Base-by-base conservation (phyloP, 1,140 invertebrate species). In the Catajapyx aquilonaris region DNA sequence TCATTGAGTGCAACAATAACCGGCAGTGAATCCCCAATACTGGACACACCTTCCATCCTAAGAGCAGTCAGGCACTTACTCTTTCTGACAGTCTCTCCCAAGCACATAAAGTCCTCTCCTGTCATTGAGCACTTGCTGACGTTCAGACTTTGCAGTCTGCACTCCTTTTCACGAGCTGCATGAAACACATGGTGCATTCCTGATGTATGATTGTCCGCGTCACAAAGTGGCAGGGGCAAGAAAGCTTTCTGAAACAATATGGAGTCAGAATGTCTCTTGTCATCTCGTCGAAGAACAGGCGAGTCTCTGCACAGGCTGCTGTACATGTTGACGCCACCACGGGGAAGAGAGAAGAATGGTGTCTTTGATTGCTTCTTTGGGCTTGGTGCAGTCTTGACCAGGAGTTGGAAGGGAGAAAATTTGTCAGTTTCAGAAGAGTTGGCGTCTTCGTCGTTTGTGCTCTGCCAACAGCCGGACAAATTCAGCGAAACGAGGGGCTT, bases 201-300 rank as follows among this genome's bases (percentile, higher is more conserved):
- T 7, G 57, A 60, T 2, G 56, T 53, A 39, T 64, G 63, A 31
- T 53, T 52, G 19, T 50, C 45, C 20, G 56, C 43, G 41, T 66
- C 63, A 41, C 63, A 65, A 3, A 59, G 54, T 1, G 62, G 62
- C 5, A 63, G 38, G 3, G 62, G 62, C 41, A 64, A 58, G 38
- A 64, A 52, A 37, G 53, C 46, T 31, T 60, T 49, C 45, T 65
- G 62, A 20, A 62, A 65, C 0, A 66, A 51, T 1, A 62, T 56
- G 16, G 62, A 64, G 42, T 66, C 63, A 32, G 61, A 64, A 35
- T 62, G 61, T 19, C 62, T 46, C 39, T 66, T 66, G 46, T 57
- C 57, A 34, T 53, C 54, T 37, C 61, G 53, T n/a, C 60, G 46
- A 3, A 59, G 60, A 10, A 63, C 44, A 1, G 60, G 62, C 0